Conservation (phyloP, 2,888 invertebrate genomes). For the Drosophila mulleri region DNA sequence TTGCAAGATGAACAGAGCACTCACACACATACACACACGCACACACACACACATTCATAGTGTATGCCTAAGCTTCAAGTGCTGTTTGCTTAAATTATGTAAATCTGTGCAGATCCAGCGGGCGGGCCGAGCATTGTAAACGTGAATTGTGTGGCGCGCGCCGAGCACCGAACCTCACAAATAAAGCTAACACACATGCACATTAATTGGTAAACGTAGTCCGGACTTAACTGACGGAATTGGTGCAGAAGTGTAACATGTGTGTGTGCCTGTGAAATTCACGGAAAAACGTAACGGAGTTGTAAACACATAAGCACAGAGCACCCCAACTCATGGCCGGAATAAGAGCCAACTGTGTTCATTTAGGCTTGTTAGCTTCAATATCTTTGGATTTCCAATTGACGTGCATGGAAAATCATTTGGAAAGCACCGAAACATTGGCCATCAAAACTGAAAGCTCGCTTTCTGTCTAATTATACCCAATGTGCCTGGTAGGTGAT, state of each 20-base stretch:
- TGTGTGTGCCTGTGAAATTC: constrained; percentile 35
- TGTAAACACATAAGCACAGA: constrained; percentile 3
- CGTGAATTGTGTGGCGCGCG: constrained; percentile 33
- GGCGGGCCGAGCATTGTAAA: constrained; percentile 55
- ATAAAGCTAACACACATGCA: constrained; percentile 65
- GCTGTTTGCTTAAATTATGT: constrained; percentile 73
- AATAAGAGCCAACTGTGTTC: constrained; percentile 25
- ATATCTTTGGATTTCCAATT: not conserved
- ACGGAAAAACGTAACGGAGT: constrained; percentile 19
- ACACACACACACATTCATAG: not conserved
- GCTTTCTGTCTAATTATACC: not conserved
- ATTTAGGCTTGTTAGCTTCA: not conserved
- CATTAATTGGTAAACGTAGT: constrained; percentile 64
- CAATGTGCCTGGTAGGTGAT: not conserved
- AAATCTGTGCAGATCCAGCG: constrained; percentile 72
- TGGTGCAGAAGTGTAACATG: constrained; percentile 42
- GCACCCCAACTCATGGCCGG: constrained; percentile 22
- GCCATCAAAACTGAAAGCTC: not conserved
- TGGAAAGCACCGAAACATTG: not conserved
- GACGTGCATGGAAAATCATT: not conserved
- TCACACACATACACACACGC: not conserved
- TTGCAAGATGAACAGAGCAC: constrained; percentile 48
- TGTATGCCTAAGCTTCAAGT: constrained; percentile 51
- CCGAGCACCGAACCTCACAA: constrained; percentile 41
- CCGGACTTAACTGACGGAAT: constrained; percentile 45